Conservation (phyloP, 2,888 invertebrate genomes). For the Thysanoteuthis rhombus region DNA sequence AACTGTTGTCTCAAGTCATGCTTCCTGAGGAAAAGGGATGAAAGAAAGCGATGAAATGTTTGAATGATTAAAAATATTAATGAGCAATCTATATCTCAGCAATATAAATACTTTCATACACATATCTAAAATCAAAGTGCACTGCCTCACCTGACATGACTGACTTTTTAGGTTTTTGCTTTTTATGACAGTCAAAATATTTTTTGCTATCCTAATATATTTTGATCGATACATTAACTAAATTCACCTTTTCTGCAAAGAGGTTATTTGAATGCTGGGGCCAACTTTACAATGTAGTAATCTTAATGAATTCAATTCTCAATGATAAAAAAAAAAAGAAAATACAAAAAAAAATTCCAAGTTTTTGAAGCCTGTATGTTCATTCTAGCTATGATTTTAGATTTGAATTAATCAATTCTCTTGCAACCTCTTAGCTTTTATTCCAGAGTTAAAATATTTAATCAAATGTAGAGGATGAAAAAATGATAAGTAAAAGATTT, state of each 20-base stretch:
- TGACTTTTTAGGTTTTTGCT: neutral
- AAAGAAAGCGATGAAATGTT: neutral
- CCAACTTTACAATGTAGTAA: neutral
- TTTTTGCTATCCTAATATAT: neutral
- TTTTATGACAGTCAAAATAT: neutral
- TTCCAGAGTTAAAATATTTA: slow-evolving; percentile 12
- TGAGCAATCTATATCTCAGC: neutral
- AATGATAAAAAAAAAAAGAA: neutral
- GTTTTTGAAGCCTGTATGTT: neutral
- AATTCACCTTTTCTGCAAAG: neutral
- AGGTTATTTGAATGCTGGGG: neutral
- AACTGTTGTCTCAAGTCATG: neutral
- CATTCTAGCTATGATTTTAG: neutral
- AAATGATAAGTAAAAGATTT: neutral
- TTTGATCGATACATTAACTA: neutral
- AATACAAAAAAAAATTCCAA: neutral
- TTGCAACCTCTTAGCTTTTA: neutral
- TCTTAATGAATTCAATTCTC: neutral
- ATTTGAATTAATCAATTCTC: neutral
- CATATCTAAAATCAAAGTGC: neutral
- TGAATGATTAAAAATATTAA: neutral
- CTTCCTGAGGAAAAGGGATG: neutral
- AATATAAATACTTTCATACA: too few relatives aligned
- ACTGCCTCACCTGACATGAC: neutral
- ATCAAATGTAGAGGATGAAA: neutral